Evolutionary conservation across 53 echinoderm and acorn worm species (phyloP), one percentile per base, ranked within the genome.

Genomic region (Mesocentrotus franciscanus): DNA sequence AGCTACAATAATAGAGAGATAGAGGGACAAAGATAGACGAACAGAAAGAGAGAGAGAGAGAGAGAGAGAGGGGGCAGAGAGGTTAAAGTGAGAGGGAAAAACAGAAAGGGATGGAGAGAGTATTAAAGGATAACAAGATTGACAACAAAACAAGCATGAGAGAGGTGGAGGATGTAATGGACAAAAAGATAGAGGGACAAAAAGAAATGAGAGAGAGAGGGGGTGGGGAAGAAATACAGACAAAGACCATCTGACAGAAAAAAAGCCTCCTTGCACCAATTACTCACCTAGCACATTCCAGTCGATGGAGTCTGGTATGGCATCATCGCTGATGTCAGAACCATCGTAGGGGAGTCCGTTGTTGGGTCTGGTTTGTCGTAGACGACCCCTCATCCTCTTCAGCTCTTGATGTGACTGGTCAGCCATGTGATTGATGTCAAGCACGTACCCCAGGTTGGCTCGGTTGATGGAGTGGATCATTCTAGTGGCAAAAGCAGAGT

Each of bases 391-490:
- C 95, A 98, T 96, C 96, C 95, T 94, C 18, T 96, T 92, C 24
- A 98, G 92, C 95, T 99, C 98, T 22, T 97, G 95, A 7, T 90
- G 78, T 42, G 94, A 95, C 10, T 39, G 95, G 71, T 99, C 98
- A 26, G 96, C 97, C 1, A 99, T 95, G 71, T 97, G 99, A 71
- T 99, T 99, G 93, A 99, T 97, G 33, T 61, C 97, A 20, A 99
- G 84, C 11, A 78, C 93, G 96, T 97, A 98, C 70, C 95, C 71
- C 12, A 95, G 96, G 62, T 97, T 94, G 79, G 97, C 96, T 11
- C 99, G 97, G 71, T 99, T 99, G 15, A 93, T 91, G 15, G 97
- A 97, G 32, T 99, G 99, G 81, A 99, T 97, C 92, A 96, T 97
- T 34, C 99, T 99, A 55, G 14, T 8, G 8, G 14, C 17, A 22